Evolutionary conservation across 2,888 invertebrate genomes (phyloP).

Genomic region (Ganaspis brasiliensis): DNA sequence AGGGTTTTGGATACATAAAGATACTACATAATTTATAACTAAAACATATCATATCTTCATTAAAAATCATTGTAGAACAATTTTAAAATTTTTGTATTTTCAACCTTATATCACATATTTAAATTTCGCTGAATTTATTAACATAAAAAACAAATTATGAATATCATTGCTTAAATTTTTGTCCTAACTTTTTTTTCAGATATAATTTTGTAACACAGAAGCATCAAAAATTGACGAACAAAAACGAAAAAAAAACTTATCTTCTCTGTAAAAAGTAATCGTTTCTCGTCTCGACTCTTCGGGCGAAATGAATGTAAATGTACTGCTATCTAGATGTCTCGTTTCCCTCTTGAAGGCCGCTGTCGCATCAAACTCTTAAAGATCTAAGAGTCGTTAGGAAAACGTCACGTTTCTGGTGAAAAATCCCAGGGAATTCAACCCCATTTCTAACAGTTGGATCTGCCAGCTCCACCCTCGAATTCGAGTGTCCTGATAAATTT

Average conservation of each 20-base stretch:
- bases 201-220: no score
- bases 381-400: slow-evolving; percentile 18
- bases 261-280: slow-evolving; percentile 20
- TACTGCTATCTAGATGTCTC: slow-evolving; percentile 26
- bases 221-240: background rate
- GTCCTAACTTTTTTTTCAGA: no score
- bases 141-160: no score
- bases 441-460: background rate
- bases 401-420: slow-evolving; percentile 15
- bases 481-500: slow-evolving; percentile 37
- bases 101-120: no score
- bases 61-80: no score
- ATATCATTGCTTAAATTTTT: no score
- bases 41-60: no score
- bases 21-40: no score
- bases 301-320: slow-evolving; percentile 34
- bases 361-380: background rate
- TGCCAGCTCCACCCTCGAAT: slow-evolving; percentile 28
- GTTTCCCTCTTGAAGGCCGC: background rate
- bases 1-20: no score
- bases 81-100: no score
- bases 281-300: background rate
- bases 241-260: background rate
- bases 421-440: slow-evolving; percentile 33
- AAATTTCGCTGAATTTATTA: no score